Evolutionary conservation across 2,888 invertebrate genomes (phyloP).

Genomic region (Drosophila acutilabella): DNA sequence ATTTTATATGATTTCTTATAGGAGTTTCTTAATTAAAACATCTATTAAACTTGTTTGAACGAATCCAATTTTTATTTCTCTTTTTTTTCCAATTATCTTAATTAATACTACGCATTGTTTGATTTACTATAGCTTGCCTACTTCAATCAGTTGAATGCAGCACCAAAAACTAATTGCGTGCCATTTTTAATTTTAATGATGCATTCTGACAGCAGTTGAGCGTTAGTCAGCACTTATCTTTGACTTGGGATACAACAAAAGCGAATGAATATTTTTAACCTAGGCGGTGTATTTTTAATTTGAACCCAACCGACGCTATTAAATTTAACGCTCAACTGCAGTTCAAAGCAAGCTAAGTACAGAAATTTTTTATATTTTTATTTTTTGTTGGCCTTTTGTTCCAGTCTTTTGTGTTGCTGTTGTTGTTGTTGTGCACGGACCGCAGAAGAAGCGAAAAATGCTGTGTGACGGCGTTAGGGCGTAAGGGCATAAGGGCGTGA

Average conservation of each 20-base stretch:
- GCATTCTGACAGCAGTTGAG: not conserved
- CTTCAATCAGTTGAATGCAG: not conserved
- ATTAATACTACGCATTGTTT: not conserved
- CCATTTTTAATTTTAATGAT: conserved; percentile 8
- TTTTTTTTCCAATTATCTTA: no score
- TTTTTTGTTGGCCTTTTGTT: conserved; percentile 20
- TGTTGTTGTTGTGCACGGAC: conserved; percentile 27
- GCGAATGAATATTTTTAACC: conserved; percentile 36
- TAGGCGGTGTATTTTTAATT: conserved; percentile 46
- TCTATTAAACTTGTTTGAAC: no score
- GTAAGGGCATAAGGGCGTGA: conserved; percentile 18
- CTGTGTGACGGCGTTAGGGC: conserved; percentile 4
- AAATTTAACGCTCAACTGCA: conserved; percentile 58
- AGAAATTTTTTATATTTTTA: conserved; percentile 11
- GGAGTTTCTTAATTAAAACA: no score
- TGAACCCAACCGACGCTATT: conserved; percentile 37
- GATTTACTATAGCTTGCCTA: not conserved
- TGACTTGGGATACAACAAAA: not conserved
- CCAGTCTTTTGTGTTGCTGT: conserved; percentile 7
- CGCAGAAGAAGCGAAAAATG: conserved; percentile 30
- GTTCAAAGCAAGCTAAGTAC: conserved; percentile 51
- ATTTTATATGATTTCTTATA: no score
- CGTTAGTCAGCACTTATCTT: conserved; percentile 1
- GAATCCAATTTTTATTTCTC: no score
- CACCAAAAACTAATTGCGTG: not conserved